Evolutionary conservation across 2,797 vertebrate species (phyloP), one percentile per base, ranked within the genome.

Genomic region (Scolopax rusticola): DNA sequence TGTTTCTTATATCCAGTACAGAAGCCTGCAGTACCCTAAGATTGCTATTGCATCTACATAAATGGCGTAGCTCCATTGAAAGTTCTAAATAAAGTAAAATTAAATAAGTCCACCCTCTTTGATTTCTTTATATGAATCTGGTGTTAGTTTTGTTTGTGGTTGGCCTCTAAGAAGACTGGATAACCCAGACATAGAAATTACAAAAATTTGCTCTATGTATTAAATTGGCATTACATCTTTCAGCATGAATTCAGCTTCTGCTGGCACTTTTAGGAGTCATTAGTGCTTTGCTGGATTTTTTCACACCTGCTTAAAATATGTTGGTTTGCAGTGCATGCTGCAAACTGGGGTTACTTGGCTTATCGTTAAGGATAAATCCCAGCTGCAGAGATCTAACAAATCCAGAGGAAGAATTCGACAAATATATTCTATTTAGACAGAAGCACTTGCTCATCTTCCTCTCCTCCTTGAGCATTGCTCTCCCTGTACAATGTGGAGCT

Each of bases 121-220:
- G 70, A 85, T 91, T 96, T 92, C 82, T 97, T 94, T 73, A 63
- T 91, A 63, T 85, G 83, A 87, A 95, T 97, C 94, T 97, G 87
- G 12, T 97, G 97, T 97, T 95, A 96, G 57, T 96, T 97, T 97
- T 93, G 84, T 96, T 97, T 97, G 77, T 96, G 93, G 83, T 93
- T 7, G 18, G 61, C 50, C 87, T 91, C 93, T 77, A 47, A 93
- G 91, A 90, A 70, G 91, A 91, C 93, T 97, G 36, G n/a, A 43
- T 82, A 79, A 84, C 11, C 36, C 38, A 48, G 78, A 93, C 90
- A 96, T 15, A 80, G 48, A 98, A 97, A 89, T 76, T 18, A 53
- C 12, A 75, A 80, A 60, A 70, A 38, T 96, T 79, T 21, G 53
- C 71, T 96, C 91, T 93, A 38, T 92, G 89, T 96, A 90, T 95